These are phyloP conservation scores for Deilephila porcellus DNA, from an alignment of 2,888 invertebrate genomes.

Conservation along the genomic window DNA sequence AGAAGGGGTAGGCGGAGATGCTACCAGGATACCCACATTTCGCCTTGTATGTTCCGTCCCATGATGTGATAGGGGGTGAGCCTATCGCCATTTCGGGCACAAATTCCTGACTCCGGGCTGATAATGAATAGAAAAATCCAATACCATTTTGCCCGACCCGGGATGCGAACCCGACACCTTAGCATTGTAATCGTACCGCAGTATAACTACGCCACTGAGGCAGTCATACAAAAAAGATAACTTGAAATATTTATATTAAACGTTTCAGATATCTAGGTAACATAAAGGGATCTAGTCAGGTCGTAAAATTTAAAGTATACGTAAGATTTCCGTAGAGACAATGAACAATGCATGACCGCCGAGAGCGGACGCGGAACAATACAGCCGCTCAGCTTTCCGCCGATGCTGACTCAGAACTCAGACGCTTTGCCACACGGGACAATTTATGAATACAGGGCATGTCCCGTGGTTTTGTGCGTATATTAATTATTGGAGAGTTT, in stretches of 20 bases:
- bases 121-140: too few species aligned
- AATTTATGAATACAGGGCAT: background rate
- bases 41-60: too few species aligned
- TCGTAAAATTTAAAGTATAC: conserved; percentile 38
- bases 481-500: background rate
- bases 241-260: background rate
- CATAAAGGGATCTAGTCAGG: conserved; percentile 12
- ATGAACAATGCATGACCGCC: conserved; percentile 75
- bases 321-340: conserved; percentile 62
- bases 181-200: too few species aligned
- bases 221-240: too few species aligned
- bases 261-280: conserved; percentile 15
- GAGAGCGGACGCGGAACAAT: conserved; percentile 59
- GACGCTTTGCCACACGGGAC: conserved; percentile 4
- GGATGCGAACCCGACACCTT: too few species aligned
- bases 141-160: too few species aligned
- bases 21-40: too few species aligned
- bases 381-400: conserved; percentile 55
- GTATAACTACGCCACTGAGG: too few species aligned
- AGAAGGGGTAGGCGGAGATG: too few species aligned
- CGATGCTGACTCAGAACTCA: conserved; percentile 51
- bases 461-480: background rate
- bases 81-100: too few species aligned
- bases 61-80: too few species aligned
- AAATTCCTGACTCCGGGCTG: too few species aligned